Conservation (phyloP, 1,140 invertebrate species). For the Hypothenemus hampei region DNA sequence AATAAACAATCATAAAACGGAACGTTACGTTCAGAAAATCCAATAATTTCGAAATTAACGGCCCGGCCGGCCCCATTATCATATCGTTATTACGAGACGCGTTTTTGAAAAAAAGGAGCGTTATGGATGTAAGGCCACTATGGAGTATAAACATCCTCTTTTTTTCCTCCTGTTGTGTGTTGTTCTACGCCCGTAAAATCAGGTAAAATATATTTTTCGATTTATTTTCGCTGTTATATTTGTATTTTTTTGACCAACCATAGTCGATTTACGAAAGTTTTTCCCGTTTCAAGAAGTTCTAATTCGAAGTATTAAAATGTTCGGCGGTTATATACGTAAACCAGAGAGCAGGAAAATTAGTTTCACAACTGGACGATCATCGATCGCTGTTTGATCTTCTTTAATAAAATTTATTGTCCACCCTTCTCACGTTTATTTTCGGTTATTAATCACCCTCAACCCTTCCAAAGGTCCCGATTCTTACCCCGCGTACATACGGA, state of each 20-base stretch:
- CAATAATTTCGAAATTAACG: constrained; percentile 44
- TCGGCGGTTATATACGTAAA: too few relatives aligned
- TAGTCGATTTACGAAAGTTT: too few relatives aligned
- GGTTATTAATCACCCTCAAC: constrained; percentile 28
- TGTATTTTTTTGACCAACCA: too few relatives aligned
- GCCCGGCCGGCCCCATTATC: constrained; percentile 40
- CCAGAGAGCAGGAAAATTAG: too few relatives aligned
- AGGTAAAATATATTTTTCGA: constrained; percentile 13
- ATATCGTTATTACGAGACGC: constrained; percentile 39
- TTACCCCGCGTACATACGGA: constrained; percentile 1
- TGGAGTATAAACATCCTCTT: constrained; percentile 20
- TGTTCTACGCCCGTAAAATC: constrained; percentile 18
- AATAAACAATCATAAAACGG: constrained; percentile 46
- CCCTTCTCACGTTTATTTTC: constrained; percentile 28
- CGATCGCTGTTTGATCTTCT: constrained; percentile 22
- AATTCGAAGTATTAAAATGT: too few relatives aligned
- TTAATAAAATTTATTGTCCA: constrained; percentile 27
- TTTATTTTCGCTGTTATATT: too few relatives aligned
- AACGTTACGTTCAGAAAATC: constrained; percentile 45
- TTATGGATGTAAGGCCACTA: constrained; percentile 21
- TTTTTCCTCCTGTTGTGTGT: too few relatives aligned
- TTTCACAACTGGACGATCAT: too few relatives aligned
- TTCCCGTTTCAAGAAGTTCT: too few relatives aligned
- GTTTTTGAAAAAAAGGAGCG: constrained; percentile 29
- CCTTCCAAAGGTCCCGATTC: constrained; percentile 21